These are phyloP conservation scores for Eristalis intricaria DNA, from an alignment of 2,888 invertebrate genomes.

Conservation along the genomic window DNA sequence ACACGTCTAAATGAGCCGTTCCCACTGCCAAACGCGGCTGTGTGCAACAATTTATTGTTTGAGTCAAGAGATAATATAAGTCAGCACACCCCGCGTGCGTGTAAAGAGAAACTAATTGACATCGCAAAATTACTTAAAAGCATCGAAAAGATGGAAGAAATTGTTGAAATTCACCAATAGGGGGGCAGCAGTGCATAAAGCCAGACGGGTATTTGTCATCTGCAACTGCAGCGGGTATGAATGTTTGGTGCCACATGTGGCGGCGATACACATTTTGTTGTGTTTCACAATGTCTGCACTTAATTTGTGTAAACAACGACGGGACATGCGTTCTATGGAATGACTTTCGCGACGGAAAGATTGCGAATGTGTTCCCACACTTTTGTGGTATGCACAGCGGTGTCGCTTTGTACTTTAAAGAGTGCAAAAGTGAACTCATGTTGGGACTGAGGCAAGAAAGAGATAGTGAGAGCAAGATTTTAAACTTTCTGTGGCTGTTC, in stretches of 20 bases:
- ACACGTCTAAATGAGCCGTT: slow-evolving; percentile 17
- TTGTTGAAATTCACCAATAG: not conserved
- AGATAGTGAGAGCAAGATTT: not conserved
- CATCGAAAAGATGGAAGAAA: not conserved
- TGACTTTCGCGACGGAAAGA: not conserved
- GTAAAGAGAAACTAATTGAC: slow-evolving; percentile 36
- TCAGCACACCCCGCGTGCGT: not conserved
- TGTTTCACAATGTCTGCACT: not conserved
- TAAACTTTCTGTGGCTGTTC: too few species aligned
- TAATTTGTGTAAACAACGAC: not conserved
- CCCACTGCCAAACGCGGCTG: not conserved
- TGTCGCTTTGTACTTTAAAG: too few species aligned
- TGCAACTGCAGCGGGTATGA: slow-evolving; percentile 17
- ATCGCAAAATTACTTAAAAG: slow-evolving; percentile 41
- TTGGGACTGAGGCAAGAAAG: not conserved
- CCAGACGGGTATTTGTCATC: slow-evolving; percentile 26
- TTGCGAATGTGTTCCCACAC: not conserved
- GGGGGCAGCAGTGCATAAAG: slow-evolving; percentile 6
- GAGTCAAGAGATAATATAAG: too few species aligned
- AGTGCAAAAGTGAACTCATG: not conserved
- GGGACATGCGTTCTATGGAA: not conserved
- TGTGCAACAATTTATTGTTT: not conserved
- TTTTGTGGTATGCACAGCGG: not conserved
- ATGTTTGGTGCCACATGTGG: slow-evolving; percentile 35
- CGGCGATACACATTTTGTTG: slow-evolving; percentile 6